Conservation (phyloP, 2,113 vertebrate species). For the Vanacampus margaritifer region DNA sequence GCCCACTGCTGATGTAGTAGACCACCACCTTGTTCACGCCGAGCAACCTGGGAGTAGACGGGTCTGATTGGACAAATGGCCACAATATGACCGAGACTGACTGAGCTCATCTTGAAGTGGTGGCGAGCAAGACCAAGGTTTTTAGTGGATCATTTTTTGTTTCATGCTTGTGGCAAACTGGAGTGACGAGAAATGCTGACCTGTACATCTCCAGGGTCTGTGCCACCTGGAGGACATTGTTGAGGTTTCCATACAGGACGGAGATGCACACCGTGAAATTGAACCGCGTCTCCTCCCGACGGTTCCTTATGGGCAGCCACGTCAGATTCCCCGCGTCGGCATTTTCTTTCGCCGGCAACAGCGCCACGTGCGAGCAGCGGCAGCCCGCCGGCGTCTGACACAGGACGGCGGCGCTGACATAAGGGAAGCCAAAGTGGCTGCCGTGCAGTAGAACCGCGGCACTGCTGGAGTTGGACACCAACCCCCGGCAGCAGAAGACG, state of each 20-base stretch:
- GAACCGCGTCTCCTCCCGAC: conserved; percentile 20
- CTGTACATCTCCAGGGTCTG: conserved; percentile 79
- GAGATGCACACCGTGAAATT: conserved; percentile 80
- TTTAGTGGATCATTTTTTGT: too few relatives aligned
- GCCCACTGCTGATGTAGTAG: conserved; percentile 76
- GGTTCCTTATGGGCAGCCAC: conserved; percentile 67
- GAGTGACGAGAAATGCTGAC: conserved; percentile 31
- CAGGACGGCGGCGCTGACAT: conserved; percentile 51
- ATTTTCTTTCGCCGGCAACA: neutral
- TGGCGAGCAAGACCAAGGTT: too few relatives aligned
- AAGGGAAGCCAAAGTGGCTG: conserved; percentile 75
- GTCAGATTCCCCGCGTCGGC: rapidly evolving
- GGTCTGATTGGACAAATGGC: neutral
- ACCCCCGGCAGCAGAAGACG: conserved; percentile 62
- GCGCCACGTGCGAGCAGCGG: conserved; percentile 18
- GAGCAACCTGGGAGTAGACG: conserved; percentile 51
- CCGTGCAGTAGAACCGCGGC: conserved; percentile 32
- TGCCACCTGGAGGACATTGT: conserved; percentile 76
- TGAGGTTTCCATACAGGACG: conserved; percentile 71
- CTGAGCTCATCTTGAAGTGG: too few relatives aligned
- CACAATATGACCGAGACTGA: too few relatives aligned
- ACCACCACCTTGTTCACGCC: conserved; percentile 71
- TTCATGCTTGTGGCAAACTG: neutral
- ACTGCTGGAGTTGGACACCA: neutral
- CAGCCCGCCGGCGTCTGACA: conserved; percentile 43